These are phyloP conservation scores for Mormyrus proboscirostris DNA, from an alignment of 2,797 vertebrate species.

Conservation along the genomic window DNA sequence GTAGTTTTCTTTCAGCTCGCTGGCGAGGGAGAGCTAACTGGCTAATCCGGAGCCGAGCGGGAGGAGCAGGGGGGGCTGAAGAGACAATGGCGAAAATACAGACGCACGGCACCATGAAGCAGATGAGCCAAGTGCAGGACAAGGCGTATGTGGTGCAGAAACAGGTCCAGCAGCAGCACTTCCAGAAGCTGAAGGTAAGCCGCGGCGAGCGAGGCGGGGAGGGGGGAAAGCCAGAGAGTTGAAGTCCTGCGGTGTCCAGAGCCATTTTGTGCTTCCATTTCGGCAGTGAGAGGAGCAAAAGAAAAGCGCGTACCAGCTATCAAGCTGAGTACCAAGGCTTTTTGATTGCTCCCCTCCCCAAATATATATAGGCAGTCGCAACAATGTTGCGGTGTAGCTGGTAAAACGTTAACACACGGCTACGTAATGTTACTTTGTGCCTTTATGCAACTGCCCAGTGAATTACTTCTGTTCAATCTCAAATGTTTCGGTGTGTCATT, in stretches of 20 bases:
- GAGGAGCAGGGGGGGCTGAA: slow-evolving; percentile 31
- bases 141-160: slow-evolving; percentile 74
- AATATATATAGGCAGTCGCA: neutral
- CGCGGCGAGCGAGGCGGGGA: slow-evolving; percentile 4
- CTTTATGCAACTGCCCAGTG: neutral
- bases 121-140: slow-evolving; percentile 71
- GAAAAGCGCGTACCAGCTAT: slow-evolving; percentile 14
- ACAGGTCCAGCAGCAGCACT: slow-evolving; percentile 77
- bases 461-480: neutral
- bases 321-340: neutral
- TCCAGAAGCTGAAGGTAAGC: slow-evolving; percentile 78
- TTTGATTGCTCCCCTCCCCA: neutral
- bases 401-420: neutral
- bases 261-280: slow-evolving; percentile 61
- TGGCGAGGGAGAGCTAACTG: slow-evolving; percentile 45
- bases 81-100: slow-evolving; percentile 77
- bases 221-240: slow-evolving; percentile 31
- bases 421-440: neutral
- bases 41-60: slow-evolving; percentile 37
- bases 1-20: slow-evolving; percentile 47
- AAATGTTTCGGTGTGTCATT: neutral
- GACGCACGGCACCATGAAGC: slow-evolving; percentile 69
- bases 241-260: slow-evolving; percentile 54
- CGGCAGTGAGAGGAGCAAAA: slow-evolving; percentile 7
- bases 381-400: neutral